phyloP scores from a whole-genome alignment of 2,888 invertebrate species.

The Neelides folsomi region DNA sequence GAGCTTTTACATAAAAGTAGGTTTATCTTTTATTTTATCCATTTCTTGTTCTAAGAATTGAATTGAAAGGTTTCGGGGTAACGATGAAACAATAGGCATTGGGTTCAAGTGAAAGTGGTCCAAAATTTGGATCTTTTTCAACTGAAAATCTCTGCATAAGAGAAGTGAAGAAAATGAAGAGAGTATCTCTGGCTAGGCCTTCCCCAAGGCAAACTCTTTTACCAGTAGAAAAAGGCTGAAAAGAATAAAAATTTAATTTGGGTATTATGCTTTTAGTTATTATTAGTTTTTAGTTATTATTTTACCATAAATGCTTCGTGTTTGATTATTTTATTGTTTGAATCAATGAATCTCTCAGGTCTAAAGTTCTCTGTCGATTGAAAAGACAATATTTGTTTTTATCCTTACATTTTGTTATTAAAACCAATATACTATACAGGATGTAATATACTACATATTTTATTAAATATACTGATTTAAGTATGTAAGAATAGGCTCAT shows the following conservation, averaged over 20 bases:
- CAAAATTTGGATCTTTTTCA: conserved; percentile 18
- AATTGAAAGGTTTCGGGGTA: conserved; percentile 26
- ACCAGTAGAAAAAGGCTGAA: conserved; percentile 15
- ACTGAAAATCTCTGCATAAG: conserved; percentile 26
- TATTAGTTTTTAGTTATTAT: too few species aligned
- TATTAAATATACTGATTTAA: too few species aligned
- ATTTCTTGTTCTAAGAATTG: conserved; percentile 21
- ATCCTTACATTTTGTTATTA: too few species aligned
- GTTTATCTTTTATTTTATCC: too few species aligned
- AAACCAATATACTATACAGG: too few species aligned
- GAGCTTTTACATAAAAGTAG: too few species aligned
- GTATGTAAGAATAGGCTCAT: too few species aligned
- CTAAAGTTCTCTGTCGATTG: conserved; percentile 23
- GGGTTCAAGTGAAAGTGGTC: conserved; percentile 16
- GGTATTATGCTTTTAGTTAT: too few species aligned
- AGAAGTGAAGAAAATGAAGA: conserved; percentile 26
- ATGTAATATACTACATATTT: too few species aligned
- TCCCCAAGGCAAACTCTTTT: conserved; percentile 23
- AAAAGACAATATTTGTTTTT: too few species aligned
- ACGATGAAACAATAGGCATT: conserved; percentile 25
- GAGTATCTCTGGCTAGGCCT: conserved; percentile 23
- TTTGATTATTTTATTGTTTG: conserved; percentile 22
- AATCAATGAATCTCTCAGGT: conserved; percentile 33
- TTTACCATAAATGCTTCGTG: conserved; percentile 31
- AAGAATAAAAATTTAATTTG: too few species aligned